A percentile compares a stretch with the other conserved stretches of the same genome.
Evolutionary conservation across 2,113 vertebrate genomes (phyloP).

Genomic region (Periophthalmodon schlosseri): DNA sequence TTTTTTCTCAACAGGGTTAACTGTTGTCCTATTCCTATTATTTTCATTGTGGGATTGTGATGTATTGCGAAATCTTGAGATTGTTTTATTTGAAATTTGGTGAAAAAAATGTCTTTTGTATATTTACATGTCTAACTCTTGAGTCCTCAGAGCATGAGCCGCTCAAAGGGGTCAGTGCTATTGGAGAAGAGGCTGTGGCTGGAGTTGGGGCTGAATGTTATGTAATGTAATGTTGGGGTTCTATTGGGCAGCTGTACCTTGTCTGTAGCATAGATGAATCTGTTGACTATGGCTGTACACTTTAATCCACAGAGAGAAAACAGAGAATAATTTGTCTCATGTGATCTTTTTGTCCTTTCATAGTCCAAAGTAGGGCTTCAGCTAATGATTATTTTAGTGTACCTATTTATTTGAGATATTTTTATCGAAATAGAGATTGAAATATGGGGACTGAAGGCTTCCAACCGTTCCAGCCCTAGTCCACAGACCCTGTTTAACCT

Average conservation of each 20-base stretch:
- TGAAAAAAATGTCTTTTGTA: not conserved
- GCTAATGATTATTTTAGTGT: no score
- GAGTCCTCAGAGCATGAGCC: not conserved
- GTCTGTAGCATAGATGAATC: not conserved
- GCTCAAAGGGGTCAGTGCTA: conserved; percentile 17
- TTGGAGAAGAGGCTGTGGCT: conserved; percentile 41
- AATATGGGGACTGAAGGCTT: no score
- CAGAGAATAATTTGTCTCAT: no score
- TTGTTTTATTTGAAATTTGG: not conserved
- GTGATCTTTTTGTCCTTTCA: no score
- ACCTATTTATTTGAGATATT: not conserved
- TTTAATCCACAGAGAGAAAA: no score
- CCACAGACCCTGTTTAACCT: no score
- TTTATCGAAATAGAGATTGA: no score
- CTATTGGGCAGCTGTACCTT: not conserved
- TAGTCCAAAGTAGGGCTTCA: no score
- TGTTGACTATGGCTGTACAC: not conserved
- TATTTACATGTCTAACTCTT: not conserved
- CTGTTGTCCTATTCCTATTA: no score
- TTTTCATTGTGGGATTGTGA: no score
- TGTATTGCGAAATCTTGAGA: not conserved
- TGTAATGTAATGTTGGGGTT: not conserved
- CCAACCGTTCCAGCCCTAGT: no score
- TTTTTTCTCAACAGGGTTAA: no score
- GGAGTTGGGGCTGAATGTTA: conserved; percentile 21